Base-by-base conservation (phyloP, 2,888 invertebrate species). In the Gnatocerus cornutus region DNA sequence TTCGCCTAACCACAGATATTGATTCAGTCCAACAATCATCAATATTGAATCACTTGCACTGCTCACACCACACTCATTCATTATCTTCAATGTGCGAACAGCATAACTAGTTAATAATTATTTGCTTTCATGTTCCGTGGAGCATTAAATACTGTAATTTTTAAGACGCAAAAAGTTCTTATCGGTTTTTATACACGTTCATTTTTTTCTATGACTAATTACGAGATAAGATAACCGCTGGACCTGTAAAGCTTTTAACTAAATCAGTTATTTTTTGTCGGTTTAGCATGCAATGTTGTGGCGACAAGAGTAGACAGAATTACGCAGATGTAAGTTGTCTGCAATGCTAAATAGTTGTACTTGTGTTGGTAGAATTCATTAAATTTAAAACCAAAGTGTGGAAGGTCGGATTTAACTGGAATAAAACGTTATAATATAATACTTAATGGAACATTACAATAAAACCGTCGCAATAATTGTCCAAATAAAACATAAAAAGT, bases 381-480 rank as follows among this genome's bases (percentile, higher is more conserved):
- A n/a, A n/a, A n/a, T n/a, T n/a, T n/a, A n/a, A n/a, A n/a, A n/a
- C n/a, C n/a, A n/a, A n/a, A n/a, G n/a, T n/a, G n/a, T n/a, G n/a
- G n/a, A n/a, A n/a, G n/a, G n/a, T n/a, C n/a, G 53, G 33, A 8
- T 33, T 7, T 2, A 10, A 48, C 48, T 37, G 46, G 21, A 61
- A 61, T 61, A 29, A 59, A 59, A 46, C 12, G 61, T 37, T 64
- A 64, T 55, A 64, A 55, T 55, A 53, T 61, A 16, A 61, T 33
- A 16, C 41, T 64, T 64, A 53, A 64, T 55, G 53, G 64, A 29
- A 29, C 45, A 55, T 64, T 30, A 53, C 13, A 64, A 45, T 64
- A 64, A 64, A 64, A 33, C 48, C 45, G 6, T 37, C 8, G 13
- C 50, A 50, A 39, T 50, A 50, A 62, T 62, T 61, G 61, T 61